Base-by-base conservation (phyloP, 35 echinoderm and acorn worm species). In the Lytechinus pictus region DNA sequence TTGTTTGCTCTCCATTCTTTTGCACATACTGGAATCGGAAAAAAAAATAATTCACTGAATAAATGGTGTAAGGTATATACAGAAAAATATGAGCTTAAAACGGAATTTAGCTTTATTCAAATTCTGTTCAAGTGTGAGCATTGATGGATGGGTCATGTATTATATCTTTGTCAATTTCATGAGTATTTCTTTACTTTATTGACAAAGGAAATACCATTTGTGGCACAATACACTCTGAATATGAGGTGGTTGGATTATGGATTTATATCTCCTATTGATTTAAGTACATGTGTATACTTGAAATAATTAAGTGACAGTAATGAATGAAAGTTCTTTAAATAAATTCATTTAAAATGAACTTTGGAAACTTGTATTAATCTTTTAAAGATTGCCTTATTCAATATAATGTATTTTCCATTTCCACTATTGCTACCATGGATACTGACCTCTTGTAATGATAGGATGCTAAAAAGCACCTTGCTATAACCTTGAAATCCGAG, bases 381-480 rank as follows among this genome's bases (percentile, higher is more conserved):
- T 4, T 58, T 8, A 9, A 16, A 79, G 33, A 79, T 27, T 24
- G 19, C 66, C n/a, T 19, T 79, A 79, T 79, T 79, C 66, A 79
- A 79, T 79, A 6, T 79, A 44, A 24, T 79, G 66, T 90, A 54
- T 90, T 90, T 90, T 90, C 27, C 52, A 54, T 90, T 90, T 52
- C 52, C 52, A 52, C 88, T 44, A 90, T 14, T 90, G 28, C 88
- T 90, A 12, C 88, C 88, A 90, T 90, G 88, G 88, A 52, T 79
- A 52, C 56, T 13, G 56, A 58, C 94, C 58, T 14, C 56, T 52
- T 10, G 44, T 12, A 86, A 8, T 57, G 2, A 89, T 29, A 95
- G 95, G 95, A 95, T 71, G 88, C 54, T 72, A 91, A 96, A 92
- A 61, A 51, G 19, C 95, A 92, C 9, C 95, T 96, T 27, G 91